Base-by-base conservation (phyloP, 1,140 invertebrate genomes). In the Schmidtea mediterranea region DNA sequence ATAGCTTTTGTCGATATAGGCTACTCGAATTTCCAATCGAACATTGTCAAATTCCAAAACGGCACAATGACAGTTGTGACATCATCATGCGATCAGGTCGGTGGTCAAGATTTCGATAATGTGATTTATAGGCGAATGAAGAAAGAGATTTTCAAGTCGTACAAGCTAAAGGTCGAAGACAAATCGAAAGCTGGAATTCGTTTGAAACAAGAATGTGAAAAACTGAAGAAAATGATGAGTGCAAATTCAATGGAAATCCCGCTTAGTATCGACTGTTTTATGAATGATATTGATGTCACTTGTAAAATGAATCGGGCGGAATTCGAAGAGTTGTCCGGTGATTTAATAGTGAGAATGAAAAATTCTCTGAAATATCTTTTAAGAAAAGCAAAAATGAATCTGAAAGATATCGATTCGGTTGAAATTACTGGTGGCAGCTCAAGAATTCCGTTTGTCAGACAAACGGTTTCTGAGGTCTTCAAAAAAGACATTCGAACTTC, bases 201-300 rank as follows among this genome's bases (percentile, higher is more conserved):
- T 55, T 69, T 98, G 1, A 57, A 82, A 1, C 74, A 78, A 51
- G 89, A 97, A 69, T 81, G 86, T 47, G 90, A 95, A 58, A 95
- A 90, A 64, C 58, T 97, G 8, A 98, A 98, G 64, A 97, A 97
- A 61, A 80, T 94, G 65, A 95, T 98, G 87, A 92, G 84, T 15
- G 86, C 87, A 0, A 97, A 94, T 65, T 83, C 62, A 36, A 62
- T 60, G 39, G 76, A 74, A 36, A 70, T 98, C 53, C 90, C 89
- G 0, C 66, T 98, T 12, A 82, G 81, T 62, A 92, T 98, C 56
- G 90, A 98, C 62, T 97, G 87, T 61, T 92, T 98, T 55, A 86
- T 95, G 75, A 77, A 97, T 24, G 90, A 97, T 55, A 79, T 80
- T 55, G 90, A 98, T 71, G 89, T 97, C 0, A 74, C 74, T 41